Evolutionary conservation across 2,888 invertebrate species (phyloP).

Genomic region (Plebejus melissa): DNA sequence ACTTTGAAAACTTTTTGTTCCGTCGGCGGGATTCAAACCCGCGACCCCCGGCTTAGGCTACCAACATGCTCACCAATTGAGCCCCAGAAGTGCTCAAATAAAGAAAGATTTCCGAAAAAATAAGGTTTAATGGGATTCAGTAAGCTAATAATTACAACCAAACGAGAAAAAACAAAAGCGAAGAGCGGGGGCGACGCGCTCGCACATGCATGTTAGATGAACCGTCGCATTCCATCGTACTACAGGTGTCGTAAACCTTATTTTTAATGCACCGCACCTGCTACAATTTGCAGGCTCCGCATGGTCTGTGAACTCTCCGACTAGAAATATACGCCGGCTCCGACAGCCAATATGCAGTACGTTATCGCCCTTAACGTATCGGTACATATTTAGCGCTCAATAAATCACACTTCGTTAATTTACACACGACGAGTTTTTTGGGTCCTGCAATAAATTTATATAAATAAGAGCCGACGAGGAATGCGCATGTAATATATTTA

Average conservation of each 20-base stretch:
- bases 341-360: slow-evolving; percentile 26
- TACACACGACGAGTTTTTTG: slow-evolving; percentile 18
- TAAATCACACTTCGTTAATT: slow-evolving; percentile 27
- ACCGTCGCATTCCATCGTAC: slow-evolving; percentile 42
- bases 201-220: slow-evolving; percentile 65
- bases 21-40: too few species aligned
- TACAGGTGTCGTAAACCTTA: slow-evolving; percentile 56
- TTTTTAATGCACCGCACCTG: slow-evolving; percentile 55
- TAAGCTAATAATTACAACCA: slow-evolving; percentile 2
- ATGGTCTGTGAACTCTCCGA: slow-evolving; percentile 18
- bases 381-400: slow-evolving; percentile 24
- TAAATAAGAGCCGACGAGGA: slow-evolving; percentile 16
- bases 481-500: slow-evolving; percentile 23
- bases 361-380: slow-evolving; percentile 23
- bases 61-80: too few species aligned
- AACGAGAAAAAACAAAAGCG: slow-evolving; percentile 34
- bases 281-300: slow-evolving; percentile 41
- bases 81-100: too few species aligned
- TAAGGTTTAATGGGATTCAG: neutral
- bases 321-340: slow-evolving; percentile 8
- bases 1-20: too few species aligned
- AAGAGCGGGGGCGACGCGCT: slow-evolving; percentile 45
- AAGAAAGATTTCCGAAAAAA: too few species aligned
- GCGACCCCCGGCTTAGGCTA: too few species aligned
- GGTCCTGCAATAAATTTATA: slow-evolving; percentile 18